Conservation (phyloP, 2,888 invertebrate species). For the Microctonus brassicae region DNA sequence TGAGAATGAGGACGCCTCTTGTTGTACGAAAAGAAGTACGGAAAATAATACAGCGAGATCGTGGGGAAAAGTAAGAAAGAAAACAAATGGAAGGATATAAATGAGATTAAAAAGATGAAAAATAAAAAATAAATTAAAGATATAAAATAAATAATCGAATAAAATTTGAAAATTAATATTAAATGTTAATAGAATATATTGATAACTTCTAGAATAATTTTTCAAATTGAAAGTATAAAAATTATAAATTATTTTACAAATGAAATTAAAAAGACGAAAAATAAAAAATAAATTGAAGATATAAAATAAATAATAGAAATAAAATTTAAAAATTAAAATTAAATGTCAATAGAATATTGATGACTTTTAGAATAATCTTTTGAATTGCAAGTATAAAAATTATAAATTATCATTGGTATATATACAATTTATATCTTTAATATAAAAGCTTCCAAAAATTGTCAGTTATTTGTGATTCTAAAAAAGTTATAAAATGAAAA, state of each 20-base stretch:
- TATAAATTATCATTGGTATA: neutral
- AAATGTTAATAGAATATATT: too few species aligned
- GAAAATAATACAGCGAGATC: neutral
- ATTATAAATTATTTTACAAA: too few species aligned
- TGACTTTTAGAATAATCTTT: too few species aligned
- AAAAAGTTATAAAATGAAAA: neutral
- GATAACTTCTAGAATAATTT: too few species aligned
- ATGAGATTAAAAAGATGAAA: neutral
- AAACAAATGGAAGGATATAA: neutral
- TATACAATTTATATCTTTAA: constrained; percentile 26
- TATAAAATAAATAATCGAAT: neutral
- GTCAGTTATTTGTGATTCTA: neutral
- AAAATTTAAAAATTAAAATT: too few species aligned
- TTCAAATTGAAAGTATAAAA: too few species aligned
- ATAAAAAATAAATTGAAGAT: too few species aligned
- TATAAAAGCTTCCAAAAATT: neutral
- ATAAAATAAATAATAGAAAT: too few species aligned
- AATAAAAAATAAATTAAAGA: too few species aligned
- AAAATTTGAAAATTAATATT: neutral
- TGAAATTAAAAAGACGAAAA: too few species aligned
- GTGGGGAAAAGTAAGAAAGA: neutral
- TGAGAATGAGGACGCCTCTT: constrained; percentile 26
- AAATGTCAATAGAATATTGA: too few species aligned
- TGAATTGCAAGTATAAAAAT: too few species aligned
- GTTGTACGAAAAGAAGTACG: constrained; percentile 18